A percentile compares a stretch with the other conserved stretches of the same genome.
Evolutionary conservation across 2,113 vertebrate genomes (phyloP).

Genomic region (Desmodus rotundus): DNA sequence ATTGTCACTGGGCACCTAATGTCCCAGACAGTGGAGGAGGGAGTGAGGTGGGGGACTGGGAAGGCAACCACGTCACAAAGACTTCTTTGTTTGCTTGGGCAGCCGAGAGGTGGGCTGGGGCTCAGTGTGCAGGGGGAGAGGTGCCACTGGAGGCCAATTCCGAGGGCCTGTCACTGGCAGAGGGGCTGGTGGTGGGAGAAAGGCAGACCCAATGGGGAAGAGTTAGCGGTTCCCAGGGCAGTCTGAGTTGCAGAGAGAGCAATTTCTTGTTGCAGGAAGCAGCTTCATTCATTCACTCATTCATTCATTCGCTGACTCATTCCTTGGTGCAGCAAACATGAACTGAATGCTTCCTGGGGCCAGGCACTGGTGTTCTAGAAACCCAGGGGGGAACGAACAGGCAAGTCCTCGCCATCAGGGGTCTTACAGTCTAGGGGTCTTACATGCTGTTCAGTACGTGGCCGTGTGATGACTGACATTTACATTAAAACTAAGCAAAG

Average conservation of each 20-base stretch:
- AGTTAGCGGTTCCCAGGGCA: fast-evolving
- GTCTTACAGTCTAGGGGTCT: background rate
- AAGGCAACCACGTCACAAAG: constrained; percentile 7
- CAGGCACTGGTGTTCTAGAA: background rate
- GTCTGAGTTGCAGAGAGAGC: background rate
- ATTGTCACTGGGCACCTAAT: background rate
- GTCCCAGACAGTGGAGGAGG: background rate
- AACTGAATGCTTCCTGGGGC: background rate
- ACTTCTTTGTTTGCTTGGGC: constrained; percentile 37
- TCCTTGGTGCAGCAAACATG: background rate
- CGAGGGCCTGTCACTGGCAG: fast-evolving
- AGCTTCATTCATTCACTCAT: background rate
- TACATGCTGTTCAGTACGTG: fast-evolving
- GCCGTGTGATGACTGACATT: background rate
- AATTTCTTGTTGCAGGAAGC: background rate
- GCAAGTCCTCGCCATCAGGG: background rate
- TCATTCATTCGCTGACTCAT: background rate
- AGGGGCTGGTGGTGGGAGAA: background rate
- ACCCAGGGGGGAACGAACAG: no score
- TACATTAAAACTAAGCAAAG: background rate
- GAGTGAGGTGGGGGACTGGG: background rate
- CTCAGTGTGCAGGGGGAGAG: background rate
- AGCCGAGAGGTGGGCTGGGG: constrained; percentile 14
- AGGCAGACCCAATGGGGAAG: background rate
- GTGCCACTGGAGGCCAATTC: background rate